Conservation (phyloP, 1,140 invertebrate species). For the Pseudomyrmex concolor region DNA sequence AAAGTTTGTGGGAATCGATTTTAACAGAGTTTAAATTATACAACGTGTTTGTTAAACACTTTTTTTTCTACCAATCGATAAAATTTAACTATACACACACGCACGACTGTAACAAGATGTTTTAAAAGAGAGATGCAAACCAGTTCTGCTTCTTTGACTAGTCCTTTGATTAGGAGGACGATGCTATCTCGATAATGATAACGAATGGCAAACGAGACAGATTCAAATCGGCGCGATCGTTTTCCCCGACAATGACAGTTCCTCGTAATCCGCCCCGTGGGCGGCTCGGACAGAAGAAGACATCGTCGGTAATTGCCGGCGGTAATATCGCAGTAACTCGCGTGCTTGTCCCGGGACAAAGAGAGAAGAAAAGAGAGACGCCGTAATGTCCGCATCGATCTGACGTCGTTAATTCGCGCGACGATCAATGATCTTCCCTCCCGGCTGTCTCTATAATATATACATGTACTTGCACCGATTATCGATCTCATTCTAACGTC, state of each 20-base stretch:
- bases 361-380: slow-evolving; percentile 15
- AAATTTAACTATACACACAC: not conserved
- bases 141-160: slow-evolving; percentile 21
- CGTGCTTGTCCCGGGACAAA: slow-evolving; percentile 20
- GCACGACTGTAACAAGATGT: not conserved
- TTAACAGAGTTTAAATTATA: not conserved
- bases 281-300: slow-evolving; percentile 40
- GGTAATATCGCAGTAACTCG: slow-evolving; percentile 38
- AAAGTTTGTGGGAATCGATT: not conserved
- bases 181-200: slow-evolving; percentile 41
- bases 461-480: not conserved
- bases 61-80: not conserved
- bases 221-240: slow-evolving; percentile 46
- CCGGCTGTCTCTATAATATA: slow-evolving; percentile 1
- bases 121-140: slow-evolving; percentile 20
- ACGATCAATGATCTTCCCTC: slow-evolving; percentile 50
- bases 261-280: slow-evolving; percentile 29
- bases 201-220: slow-evolving; percentile 37
- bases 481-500: slow-evolving; percentile 25
- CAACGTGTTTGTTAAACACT: not conserved
- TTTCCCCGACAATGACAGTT: slow-evolving; percentile 45
- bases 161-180: not conserved
- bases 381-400: slow-evolving; percentile 26
- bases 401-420: slow-evolving; percentile 50
- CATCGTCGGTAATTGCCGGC: slow-evolving; percentile 36